Evolutionary conservation across 2,113 vertebrate genomes (phyloP).

Genomic region (Microcebus tavaratra): DNA sequence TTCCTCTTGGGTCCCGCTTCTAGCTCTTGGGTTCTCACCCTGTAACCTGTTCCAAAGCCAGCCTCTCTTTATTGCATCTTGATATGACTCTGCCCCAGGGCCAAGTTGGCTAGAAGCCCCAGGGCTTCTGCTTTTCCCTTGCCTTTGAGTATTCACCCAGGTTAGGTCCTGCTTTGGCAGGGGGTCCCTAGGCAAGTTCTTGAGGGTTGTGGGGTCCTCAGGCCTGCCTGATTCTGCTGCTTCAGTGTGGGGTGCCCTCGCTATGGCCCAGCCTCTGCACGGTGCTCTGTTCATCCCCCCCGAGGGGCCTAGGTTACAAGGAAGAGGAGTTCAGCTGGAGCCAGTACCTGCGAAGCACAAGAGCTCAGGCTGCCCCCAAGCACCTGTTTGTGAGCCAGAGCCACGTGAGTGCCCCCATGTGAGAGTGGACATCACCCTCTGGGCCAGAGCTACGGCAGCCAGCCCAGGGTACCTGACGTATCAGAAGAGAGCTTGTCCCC

Average conservation of each 20-base stretch:
- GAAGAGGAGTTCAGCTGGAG: conserved; percentile 98
- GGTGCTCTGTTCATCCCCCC: conserved; percentile 48
- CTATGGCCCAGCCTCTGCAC: conserved; percentile 52
- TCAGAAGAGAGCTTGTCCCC: neutral
- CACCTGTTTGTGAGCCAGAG: conserved; percentile 92
- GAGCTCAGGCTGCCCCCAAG: conserved; percentile 95
- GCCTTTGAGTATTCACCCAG: neutral
- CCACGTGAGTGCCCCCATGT: conserved; percentile 86
- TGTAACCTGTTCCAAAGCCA: neutral
- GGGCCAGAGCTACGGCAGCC: neutral
- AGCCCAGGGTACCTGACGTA: neutral
- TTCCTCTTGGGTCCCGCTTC: neutral
- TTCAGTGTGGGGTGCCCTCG: neutral
- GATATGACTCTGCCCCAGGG: neutral
- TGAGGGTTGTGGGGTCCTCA: neutral
- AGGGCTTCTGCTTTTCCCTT: neutral
- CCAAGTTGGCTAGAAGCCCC: neutral
- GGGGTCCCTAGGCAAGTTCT: neutral
- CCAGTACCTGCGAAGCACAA: conserved; percentile 94
- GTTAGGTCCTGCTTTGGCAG: neutral
- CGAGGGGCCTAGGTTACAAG: conserved; percentile 93
- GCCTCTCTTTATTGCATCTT: neutral
- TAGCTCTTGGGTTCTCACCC: neutral
- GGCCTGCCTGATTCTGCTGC: conserved; percentile 5
- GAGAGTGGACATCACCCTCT: neutral